phyloP scores from a whole-genome alignment of 2,888 invertebrate genomes.

The Leptura quadrifasciata region DNA sequence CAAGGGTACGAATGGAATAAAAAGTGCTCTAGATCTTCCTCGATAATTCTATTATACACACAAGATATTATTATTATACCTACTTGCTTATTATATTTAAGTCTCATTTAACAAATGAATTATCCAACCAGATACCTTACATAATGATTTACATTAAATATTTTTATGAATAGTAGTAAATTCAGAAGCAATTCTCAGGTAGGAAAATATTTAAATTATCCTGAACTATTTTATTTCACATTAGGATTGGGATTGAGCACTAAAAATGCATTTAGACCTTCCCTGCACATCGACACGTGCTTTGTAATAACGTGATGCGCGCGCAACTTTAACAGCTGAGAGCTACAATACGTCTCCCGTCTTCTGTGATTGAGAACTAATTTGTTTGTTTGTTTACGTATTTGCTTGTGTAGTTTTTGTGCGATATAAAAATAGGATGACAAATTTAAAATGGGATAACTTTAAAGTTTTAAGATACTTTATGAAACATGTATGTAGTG shows the following conservation, averaged over 20 bases:
- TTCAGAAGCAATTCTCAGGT: no score
- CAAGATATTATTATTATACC: no score
- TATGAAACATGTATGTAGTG: background rate
- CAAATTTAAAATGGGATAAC: conserved; percentile 2
- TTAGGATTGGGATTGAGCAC: background rate
- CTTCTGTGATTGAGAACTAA: conserved; percentile 27
- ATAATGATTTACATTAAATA: no score
- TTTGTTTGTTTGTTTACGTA: conserved; percentile 34
- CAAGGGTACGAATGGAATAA: no score
- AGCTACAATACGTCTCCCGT: background rate
- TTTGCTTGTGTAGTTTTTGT: conserved; percentile 24
- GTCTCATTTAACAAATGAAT: no score
- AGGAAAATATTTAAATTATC: no score
- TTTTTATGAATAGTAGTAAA: no score
- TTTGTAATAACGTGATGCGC: conserved; percentile 3
- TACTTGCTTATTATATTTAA: no score
- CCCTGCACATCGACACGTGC: conserved; percentile 19
- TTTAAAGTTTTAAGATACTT: conserved; percentile 1
- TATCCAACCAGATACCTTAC: no score
- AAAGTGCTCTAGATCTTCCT: no score
- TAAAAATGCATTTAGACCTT: background rate
- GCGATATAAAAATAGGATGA: conserved; percentile 1
- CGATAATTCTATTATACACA: no score
- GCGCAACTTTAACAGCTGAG: conserved; percentile 25
- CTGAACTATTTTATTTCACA: background rate